These are phyloP conservation scores for Porphyrio hochstetteri DNA, from an alignment of 2,113 vertebrate species.

Conservation along the genomic window DNA sequence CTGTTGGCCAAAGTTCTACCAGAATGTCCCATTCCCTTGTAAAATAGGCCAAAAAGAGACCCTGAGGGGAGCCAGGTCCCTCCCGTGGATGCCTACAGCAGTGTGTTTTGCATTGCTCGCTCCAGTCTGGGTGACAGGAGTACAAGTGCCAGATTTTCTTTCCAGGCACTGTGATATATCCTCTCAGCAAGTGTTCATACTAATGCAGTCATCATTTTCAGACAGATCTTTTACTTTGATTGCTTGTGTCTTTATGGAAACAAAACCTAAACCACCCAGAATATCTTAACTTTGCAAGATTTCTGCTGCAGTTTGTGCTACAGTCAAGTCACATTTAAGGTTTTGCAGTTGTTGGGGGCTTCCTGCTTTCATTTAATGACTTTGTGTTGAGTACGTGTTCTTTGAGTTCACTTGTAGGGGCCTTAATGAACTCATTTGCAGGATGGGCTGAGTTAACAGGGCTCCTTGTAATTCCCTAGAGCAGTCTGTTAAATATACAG, in stretches of 20 bases:
- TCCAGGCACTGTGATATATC: accelerated
- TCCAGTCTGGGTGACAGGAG: neutral
- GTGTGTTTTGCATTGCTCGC: accelerated
- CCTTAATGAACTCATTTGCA: neutral
- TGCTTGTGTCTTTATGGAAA: neutral
- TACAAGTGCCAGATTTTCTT: neutral
- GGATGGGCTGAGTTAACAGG: neutral
- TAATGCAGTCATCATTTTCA: neutral
- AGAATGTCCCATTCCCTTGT: neutral
- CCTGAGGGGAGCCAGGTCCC: neutral
- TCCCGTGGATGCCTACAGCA: neutral
- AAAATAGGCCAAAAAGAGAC: neutral
- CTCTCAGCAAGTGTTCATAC: neutral
- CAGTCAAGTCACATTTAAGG: neutral
- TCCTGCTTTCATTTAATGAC: neutral
- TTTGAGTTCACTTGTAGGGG: neutral
- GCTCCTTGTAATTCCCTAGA: neutral
- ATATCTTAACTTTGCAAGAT: neutral
- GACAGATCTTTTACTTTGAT: neutral
- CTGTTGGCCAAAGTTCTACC: neutral
- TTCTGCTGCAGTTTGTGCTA: neutral
- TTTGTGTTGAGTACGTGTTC: neutral
- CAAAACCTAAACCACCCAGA: neutral
- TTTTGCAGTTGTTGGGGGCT: neutral
- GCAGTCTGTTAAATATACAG: neutral